These are phyloP conservation scores for Schizopygopsis pylzovi DNA, from an alignment of 2,797 vertebrate species.

Conservation along the genomic window DNA sequence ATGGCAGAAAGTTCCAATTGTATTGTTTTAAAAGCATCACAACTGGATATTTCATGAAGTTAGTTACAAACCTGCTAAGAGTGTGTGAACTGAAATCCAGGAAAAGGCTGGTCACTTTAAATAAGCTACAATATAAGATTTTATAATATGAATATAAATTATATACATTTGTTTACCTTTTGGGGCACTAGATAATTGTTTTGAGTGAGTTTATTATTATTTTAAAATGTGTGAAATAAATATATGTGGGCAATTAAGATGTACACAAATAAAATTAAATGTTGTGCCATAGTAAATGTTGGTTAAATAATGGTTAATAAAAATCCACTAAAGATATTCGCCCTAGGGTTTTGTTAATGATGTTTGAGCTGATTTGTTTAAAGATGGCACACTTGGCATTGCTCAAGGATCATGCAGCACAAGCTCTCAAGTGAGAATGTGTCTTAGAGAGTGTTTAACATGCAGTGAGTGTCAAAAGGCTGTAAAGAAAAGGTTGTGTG, in stretches of 20 bases:
- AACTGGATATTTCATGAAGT: not conserved
- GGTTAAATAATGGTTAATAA: not conserved
- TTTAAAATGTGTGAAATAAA: not conserved
- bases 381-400: not conserved
- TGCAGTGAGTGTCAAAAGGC: not conserved
- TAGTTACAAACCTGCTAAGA: not conserved
- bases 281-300: not conserved
- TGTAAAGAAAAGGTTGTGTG: not conserved
- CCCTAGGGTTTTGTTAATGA: not conserved
- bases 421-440: not conserved
- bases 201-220: not conserved
- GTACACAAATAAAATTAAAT: not conserved
- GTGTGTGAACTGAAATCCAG: not conserved
- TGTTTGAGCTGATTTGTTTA: not conserved
- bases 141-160: not conserved
- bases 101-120: not conserved
- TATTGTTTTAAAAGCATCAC: not conserved
- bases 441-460: not conserved
- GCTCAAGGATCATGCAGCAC: no score
- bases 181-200: not conserved
- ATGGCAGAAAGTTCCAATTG: not conserved
- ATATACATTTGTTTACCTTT: not conserved
- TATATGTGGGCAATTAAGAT: not conserved
- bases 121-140: constrained; percentile 1
- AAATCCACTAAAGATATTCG: not conserved